phyloP scores from a whole-genome alignment of 2,797 vertebrate genomes.

The Tapirus indicus region DNA sequence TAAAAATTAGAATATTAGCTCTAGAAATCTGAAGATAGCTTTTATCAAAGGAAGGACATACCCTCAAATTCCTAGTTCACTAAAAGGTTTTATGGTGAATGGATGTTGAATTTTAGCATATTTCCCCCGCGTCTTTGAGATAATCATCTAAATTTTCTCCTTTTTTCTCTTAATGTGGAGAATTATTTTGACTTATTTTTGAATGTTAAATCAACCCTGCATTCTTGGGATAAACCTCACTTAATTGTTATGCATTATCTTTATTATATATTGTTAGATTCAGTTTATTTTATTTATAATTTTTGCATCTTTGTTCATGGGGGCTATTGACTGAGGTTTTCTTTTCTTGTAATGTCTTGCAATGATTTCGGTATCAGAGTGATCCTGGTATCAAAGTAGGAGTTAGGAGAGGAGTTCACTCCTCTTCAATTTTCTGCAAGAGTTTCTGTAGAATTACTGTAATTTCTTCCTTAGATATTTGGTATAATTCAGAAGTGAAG shows the following conservation, averaged over 20 bases:
- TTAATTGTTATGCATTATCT: neutral
- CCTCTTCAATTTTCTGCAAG: neutral
- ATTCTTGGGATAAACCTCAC: neutral
- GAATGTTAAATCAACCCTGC: neutral
- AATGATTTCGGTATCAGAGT: neutral
- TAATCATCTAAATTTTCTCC: neutral
- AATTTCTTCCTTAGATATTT: neutral
- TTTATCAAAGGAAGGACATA: neutral
- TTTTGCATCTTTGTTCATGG: neutral
- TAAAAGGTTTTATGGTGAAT: neutral
- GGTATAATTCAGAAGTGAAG: neutral
- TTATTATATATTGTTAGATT: neutral
- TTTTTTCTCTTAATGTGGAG: neutral
- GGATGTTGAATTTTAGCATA: neutral
- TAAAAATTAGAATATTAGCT: neutral
- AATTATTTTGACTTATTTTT: neutral
- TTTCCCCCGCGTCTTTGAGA: neutral
- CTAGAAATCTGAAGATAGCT: neutral
- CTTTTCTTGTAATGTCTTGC: neutral
- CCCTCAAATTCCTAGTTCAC: neutral
- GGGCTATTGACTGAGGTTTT: neutral
- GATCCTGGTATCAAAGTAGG: neutral
- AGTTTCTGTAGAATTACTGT: neutral
- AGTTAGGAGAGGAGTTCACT: neutral
- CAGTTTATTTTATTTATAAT: neutral